Percentiles rank a stretch among this genome's conserved stretches.
Evolutionary conservation across 2,113 vertebrate genomes (phyloP).

Genomic region (Neolamprologus variostigma): DNA sequence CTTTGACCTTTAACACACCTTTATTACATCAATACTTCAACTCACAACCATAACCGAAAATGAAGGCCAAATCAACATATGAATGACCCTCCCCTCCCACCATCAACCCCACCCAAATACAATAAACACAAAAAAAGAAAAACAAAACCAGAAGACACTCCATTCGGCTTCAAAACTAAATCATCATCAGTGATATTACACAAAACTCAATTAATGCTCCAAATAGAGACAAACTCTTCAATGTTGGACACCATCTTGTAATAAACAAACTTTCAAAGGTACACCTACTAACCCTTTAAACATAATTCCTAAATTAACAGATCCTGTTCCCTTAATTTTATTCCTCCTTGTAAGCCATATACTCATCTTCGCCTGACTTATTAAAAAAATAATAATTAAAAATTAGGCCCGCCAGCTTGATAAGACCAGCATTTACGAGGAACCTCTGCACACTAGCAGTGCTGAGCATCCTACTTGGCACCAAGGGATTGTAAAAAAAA

Average conservation of each 20-base stretch:
- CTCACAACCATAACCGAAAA: neutral
- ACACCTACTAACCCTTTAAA: neutral
- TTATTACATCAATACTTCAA: neutral
- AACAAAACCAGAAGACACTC: neutral
- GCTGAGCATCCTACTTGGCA: neutral
- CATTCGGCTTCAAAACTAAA: neutral
- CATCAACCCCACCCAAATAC: neutral
- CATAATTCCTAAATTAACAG: neutral
- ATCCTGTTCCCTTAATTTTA: neutral
- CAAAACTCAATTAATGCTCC: neutral
- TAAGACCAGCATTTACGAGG: neutral
- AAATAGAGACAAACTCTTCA: neutral
- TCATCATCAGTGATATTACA: neutral
- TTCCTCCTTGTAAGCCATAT: neutral
- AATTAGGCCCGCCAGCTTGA: too few relatives aligned
- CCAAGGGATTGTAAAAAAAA: neutral
- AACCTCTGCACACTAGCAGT: neutral
- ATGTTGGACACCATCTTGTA: neutral
- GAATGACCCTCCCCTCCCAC: neutral
- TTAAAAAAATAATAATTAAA: neutral
- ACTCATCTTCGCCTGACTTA: neutral
- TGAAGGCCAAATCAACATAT: neutral
- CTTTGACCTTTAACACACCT: neutral
- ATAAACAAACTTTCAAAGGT: neutral
- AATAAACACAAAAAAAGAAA: neutral